These are phyloP conservation scores for Ichneumoninae sp. DNA, from an alignment of 2,888 invertebrate genomes.

Conservation along the genomic window DNA sequence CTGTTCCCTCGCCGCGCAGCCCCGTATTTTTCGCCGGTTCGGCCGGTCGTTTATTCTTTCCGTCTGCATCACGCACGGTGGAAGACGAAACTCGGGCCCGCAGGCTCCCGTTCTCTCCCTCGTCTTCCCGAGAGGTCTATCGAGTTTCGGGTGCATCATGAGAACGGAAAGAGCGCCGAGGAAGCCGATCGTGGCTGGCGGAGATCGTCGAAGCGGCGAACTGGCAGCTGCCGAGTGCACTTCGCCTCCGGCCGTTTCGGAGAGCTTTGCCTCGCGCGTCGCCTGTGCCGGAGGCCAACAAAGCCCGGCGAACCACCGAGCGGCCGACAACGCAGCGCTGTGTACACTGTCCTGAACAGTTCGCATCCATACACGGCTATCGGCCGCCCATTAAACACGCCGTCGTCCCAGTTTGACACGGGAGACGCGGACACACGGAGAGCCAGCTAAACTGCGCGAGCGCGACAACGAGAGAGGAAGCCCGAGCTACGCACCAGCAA, in stretches of 20 bases:
- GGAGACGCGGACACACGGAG: slow-evolving; percentile 4
- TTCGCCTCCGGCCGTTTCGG: slow-evolving; percentile 15
- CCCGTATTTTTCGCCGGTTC: slow-evolving; percentile 32
- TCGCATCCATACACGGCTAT: slow-evolving; percentile 14
- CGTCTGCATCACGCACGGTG: slow-evolving; percentile 32
- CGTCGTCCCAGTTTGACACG: slow-evolving; percentile 52
- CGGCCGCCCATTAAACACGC: slow-evolving; percentile 24
- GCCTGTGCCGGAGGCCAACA: slow-evolving; percentile 58
- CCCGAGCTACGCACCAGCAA: slow-evolving; percentile 10
- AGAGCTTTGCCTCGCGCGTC: slow-evolving; percentile 17
- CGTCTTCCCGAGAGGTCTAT: slow-evolving; percentile 75
- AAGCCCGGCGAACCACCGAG: slow-evolving; percentile 55
- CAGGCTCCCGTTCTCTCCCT: slow-evolving; percentile 17
- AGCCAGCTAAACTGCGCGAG: slow-evolving; percentile 15
- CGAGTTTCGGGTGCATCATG: slow-evolving; percentile 81
- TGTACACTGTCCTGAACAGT: not conserved
- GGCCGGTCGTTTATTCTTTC: slow-evolving; percentile 18
- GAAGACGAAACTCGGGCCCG: slow-evolving; percentile 20
- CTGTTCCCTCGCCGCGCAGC: slow-evolving; percentile 26
- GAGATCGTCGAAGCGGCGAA: slow-evolving; percentile 44
- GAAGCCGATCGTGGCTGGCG: slow-evolving; percentile 42
- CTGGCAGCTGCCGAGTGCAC: slow-evolving; percentile 65
- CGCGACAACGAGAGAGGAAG: slow-evolving; percentile 3
- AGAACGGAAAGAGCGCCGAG: slow-evolving; percentile 78
- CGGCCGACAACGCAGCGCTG: not conserved